Conservation (phyloP, 2,113 vertebrate genomes). For the Ctenodactylus gundi region DNA sequence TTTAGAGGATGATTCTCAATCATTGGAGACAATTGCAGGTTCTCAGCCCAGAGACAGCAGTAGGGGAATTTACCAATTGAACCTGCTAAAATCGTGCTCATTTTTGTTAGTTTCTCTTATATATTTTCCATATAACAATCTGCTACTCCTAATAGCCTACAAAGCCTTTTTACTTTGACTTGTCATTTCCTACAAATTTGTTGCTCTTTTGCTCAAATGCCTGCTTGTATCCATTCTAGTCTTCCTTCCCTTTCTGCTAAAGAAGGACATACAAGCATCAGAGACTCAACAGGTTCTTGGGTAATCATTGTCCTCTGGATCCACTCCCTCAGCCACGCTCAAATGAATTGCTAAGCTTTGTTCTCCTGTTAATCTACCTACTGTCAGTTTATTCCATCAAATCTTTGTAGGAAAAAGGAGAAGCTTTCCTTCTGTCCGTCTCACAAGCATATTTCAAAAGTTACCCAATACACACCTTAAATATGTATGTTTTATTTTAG, state of each 20-base stretch:
- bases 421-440: background rate
- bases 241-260: no score
- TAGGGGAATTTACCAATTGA: background rate
- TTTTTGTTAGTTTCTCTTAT: background rate
- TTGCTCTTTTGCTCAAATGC: background rate
- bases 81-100: background rate
- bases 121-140: background rate
- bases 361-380: background rate
- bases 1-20: background rate
- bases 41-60: background rate
- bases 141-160: background rate
- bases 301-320: background rate
- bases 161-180: background rate
- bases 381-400: background rate
- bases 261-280: background rate
- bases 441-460: background rate
- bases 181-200: background rate
- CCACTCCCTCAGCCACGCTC: no score
- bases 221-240: no score
- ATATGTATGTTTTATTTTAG: background rate
- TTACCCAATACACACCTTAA: background rate
- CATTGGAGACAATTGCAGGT: background rate
- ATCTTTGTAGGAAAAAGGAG: background rate
- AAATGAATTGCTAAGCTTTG: background rate
- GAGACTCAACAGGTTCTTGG: no score